These are phyloP conservation scores for Rhopalosiphum maidis DNA, from an alignment of 1,140 invertebrate species.

Conservation along the genomic window DNA sequence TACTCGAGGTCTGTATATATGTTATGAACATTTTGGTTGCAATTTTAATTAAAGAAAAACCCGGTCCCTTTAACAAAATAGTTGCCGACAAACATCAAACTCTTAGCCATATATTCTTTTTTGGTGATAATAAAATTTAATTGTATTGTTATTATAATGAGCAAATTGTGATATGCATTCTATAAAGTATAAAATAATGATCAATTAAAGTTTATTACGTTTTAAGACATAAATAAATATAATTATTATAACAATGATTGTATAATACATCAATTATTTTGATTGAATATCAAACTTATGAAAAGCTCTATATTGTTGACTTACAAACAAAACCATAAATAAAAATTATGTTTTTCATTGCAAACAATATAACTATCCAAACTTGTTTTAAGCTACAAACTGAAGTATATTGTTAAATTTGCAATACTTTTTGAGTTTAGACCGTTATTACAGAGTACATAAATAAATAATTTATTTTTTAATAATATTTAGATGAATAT, in stretches of 20 bases:
- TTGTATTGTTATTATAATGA: neutral
- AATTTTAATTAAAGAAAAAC: neutral
- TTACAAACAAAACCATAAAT: neutral
- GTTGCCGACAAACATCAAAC: neutral
- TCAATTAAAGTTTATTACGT: neutral
- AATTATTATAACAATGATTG: neutral
- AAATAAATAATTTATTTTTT: neutral
- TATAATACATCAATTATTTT: neutral
- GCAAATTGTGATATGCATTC: neutral
- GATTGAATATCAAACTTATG: neutral
- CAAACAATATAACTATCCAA: neutral
- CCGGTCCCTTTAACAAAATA: neutral
- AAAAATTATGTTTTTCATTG: neutral
- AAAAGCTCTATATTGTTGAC: neutral
- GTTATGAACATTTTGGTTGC: neutral
- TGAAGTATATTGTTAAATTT: neutral
- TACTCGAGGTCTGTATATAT: neutral
- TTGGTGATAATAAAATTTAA: neutral
- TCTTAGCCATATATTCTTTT: neutral
- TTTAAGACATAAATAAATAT: neutral
- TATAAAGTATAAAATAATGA: neutral
- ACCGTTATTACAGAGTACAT: too few relatives aligned
- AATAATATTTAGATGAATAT: neutral
- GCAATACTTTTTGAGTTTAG: neutral
- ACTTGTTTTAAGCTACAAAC: neutral